Evolutionary conservation across 2,888 invertebrate genomes (phyloP).

Genomic region (Halocaridina rubra): DNA sequence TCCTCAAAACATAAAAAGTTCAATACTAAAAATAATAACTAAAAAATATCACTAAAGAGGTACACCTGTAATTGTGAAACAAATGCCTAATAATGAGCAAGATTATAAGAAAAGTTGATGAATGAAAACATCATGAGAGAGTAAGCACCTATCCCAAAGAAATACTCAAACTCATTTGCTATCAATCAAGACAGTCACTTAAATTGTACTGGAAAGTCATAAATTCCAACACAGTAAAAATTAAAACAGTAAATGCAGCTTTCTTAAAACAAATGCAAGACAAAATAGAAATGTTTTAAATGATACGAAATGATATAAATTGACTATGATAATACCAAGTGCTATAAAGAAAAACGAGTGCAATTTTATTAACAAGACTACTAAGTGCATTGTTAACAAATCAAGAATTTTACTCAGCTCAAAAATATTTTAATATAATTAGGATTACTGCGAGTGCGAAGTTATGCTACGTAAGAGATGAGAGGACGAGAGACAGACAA

Average conservation of each 20-base stretch:
- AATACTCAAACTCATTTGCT: no score
- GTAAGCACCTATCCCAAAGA: neutral
- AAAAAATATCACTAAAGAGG: no score
- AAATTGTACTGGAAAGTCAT: no score
- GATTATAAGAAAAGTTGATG: no score
- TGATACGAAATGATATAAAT: no score
- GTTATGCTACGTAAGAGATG: slow-evolving; percentile 19
- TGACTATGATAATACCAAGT: neutral
- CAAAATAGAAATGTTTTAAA: neutral
- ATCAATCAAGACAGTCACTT: no score
- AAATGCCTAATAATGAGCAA: no score
- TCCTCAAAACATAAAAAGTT: no score
- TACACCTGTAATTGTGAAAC: no score
- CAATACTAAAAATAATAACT: no score
- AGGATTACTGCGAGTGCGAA: slow-evolving; percentile 11
- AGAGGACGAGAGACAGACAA: neutral
- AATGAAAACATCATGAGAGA: neutral
- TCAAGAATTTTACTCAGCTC: neutral
- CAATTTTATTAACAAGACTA: slow-evolving; percentile 27
- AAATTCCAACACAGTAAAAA: no score
- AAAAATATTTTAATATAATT: neutral
- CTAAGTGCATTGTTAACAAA: slow-evolving; percentile 23
- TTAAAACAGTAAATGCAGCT: neutral
- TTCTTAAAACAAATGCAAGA: neutral
- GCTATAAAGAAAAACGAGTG: slow-evolving; percentile 16